Percentiles rank a stretch among this genome's conserved stretches.
phyloP scores from a whole-genome alignment of 2,888 invertebrate genomes.

The Criorhina ranunculi region DNA sequence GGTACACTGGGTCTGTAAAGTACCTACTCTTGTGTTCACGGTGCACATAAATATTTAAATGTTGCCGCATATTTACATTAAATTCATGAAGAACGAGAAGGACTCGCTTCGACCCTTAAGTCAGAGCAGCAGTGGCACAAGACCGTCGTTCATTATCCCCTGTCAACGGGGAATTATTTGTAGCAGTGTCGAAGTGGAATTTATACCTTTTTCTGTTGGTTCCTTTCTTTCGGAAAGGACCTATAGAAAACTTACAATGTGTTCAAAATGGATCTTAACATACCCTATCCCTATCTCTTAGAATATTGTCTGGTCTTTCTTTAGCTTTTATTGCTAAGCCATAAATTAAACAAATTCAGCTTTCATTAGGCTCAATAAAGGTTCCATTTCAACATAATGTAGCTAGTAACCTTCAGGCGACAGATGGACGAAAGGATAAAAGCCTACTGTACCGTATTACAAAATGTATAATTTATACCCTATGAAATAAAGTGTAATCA shows the following conservation, averaged over 20 bases:
- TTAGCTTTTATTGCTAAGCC: no score
- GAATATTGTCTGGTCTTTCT: no score
- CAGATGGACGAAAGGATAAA: no score
- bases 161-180: constrained; percentile 60
- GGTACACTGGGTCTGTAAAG: not conserved
- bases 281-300: no score
- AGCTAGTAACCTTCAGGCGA: no score
- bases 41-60: constrained; percentile 70
- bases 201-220: constrained; percentile 35
- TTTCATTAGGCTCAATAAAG: no score
- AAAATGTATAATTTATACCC: no score
- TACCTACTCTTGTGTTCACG: not conserved
- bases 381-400: no score
- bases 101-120: constrained; percentile 41
- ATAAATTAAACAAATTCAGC: no score
- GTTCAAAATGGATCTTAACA: no score
- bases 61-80: constrained; percentile 69
- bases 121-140: not conserved
- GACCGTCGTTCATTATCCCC: constrained; percentile 54
- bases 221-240: not conserved
- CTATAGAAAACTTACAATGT: no score
- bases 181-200: constrained; percentile 57
- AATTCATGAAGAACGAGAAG: constrained; percentile 53
- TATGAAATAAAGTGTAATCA: constrained; percentile 65
- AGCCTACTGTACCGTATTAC: no score